Base-by-base conservation (phyloP, 2,888 invertebrate species). In the Torymus aiolomorphi region DNA sequence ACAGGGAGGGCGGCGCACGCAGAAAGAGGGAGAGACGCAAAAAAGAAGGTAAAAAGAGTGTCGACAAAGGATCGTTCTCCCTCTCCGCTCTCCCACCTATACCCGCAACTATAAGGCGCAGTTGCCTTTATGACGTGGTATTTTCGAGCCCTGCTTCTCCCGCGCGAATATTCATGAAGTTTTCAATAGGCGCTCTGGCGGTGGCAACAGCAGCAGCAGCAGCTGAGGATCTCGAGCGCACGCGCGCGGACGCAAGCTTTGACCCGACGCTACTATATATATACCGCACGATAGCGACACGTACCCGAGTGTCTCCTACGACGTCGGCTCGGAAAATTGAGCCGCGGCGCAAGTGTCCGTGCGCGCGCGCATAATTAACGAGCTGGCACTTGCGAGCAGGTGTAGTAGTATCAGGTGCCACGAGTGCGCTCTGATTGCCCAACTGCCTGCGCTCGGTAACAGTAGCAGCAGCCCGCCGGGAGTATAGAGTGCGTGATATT, bases 131-230 rank as follows among this genome's bases (percentile, higher is more conserved):
- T 74, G 61, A 80, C 49, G 71, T 67, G 77, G 56, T 63, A 57
- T 80, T 62, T 66, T 71, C 62, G 66, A 73, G 62, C 74, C 59
- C 78, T 54, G 74, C 74, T 57, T 57, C 61, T 59, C 71, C 16
- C 56, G 59, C 52, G 75, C 49, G 78, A 80, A 80, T 80, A 80
- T 80, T 80, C 80, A 80, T 80, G 76, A 80, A 76, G 76, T 76
- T 80, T 76, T 76, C 80, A 76, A 76, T 71, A 66, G 72, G 72
- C 76, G 67, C 14, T n/a, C n/a, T n/a, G n/a, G n/a, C n/a, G n/a
- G n/a, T n/a, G n/a, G n/a, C 65, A 10, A 52, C 62, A 18, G 31
- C 24, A 61, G 51, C 65, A 13, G 54, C 62, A 18, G 54, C 24
- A 49, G 51, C 14, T 42, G 65, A 71, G 74, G 65, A 65, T 62